Conservation (phyloP, 2,888 invertebrate genomes). For the Pimpla rufipes region DNA sequence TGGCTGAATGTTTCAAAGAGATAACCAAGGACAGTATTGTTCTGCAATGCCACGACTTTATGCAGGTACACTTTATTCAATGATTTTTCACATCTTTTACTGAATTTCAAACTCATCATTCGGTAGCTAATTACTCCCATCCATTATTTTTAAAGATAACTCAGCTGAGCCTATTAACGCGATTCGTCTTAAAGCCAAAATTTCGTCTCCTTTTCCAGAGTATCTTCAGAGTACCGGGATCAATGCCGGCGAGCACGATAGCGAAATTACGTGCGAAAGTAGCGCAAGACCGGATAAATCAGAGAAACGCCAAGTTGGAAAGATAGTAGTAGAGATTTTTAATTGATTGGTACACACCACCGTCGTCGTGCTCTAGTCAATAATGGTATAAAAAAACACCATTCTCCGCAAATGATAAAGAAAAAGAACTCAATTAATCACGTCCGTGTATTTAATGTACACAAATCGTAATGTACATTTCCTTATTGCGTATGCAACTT, state of each 20-base stretch:
- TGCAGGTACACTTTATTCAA: slow-evolving; percentile 88
- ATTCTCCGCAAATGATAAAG: slow-evolving; percentile 21
- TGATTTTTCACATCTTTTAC: slow-evolving; percentile 15
- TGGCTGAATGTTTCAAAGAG: slow-evolving; percentile 93
- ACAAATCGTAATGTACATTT: slow-evolving; percentile 60
- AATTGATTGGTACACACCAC: slow-evolving; percentile 59
- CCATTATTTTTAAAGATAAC: not conserved
- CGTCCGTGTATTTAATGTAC: slow-evolving; percentile 55
- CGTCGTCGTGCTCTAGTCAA: slow-evolving; percentile 64
- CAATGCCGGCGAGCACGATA: slow-evolving; percentile 90
- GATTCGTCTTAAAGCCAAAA: not conserved
- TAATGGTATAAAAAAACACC: slow-evolving; percentile 49
- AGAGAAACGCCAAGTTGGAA: slow-evolving; percentile 80
- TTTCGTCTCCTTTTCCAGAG: slow-evolving; percentile 88
- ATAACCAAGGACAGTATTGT: slow-evolving; percentile 93
- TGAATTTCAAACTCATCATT: not conserved
- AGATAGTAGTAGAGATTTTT: slow-evolving; percentile 77
- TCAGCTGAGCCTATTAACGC: not conserved
- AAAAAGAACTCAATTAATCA: slow-evolving; percentile 46
- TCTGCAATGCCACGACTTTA: slow-evolving; percentile 95
- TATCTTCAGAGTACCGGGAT: slow-evolving; percentile 93
- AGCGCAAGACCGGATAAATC: slow-evolving; percentile 87
- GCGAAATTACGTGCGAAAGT: slow-evolving; percentile 88
- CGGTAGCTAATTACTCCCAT: not conserved
- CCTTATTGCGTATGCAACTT: slow-evolving; percentile 47